phyloP scores from a whole-genome alignment of 2,888 invertebrate genomes.

The Drosophila falleni region DNA sequence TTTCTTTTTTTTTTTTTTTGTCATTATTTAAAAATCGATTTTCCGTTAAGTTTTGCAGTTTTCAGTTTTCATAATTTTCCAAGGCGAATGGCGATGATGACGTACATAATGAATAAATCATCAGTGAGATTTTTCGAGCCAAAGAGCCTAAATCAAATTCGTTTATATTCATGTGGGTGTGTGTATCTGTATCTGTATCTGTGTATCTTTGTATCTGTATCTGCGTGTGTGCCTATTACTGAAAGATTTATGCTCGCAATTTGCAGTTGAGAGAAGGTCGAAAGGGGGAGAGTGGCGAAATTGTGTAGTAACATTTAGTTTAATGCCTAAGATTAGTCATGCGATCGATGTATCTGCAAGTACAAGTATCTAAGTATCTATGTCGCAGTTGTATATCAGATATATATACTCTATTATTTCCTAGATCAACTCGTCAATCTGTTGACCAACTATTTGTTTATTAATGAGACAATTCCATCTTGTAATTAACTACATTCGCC shows the following conservation, averaged over 20 bases:
- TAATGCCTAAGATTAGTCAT: slow-evolving; percentile 56
- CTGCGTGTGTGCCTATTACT: slow-evolving; percentile 55
- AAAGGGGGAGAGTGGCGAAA: not conserved
- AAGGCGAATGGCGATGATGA: slow-evolving; percentile 43
- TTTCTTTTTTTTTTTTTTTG: not conserved
- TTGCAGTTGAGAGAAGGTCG: slow-evolving; percentile 45
- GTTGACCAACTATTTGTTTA: slow-evolving; percentile 37
- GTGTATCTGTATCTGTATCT: slow-evolving; percentile 8
- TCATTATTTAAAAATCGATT: not conserved
- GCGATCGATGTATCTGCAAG: slow-evolving; percentile 22
- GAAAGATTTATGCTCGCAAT: slow-evolving; percentile 69
- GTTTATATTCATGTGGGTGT: slow-evolving; percentile 9
- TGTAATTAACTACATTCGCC: slow-evolving; percentile 70
- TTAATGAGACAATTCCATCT: slow-evolving; percentile 72
- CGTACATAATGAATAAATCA: slow-evolving; percentile 65
- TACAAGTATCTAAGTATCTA: slow-evolving; percentile 13
- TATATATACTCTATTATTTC: slow-evolving; percentile 12
- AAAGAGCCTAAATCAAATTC: slow-evolving; percentile 37
- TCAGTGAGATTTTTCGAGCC: slow-evolving; percentile 31
- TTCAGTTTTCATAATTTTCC: slow-evolving; percentile 37
- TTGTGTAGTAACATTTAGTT: slow-evolving; percentile 41
- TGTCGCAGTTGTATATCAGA: slow-evolving; percentile 11
- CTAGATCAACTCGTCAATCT: slow-evolving; percentile 51
- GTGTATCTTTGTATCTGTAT: slow-evolving; percentile 8
- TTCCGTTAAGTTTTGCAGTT: slow-evolving; percentile 2